phyloP scores from a whole-genome alignment of 2,797 vertebrate genomes.

The Ctenopoma multispine region DNA sequence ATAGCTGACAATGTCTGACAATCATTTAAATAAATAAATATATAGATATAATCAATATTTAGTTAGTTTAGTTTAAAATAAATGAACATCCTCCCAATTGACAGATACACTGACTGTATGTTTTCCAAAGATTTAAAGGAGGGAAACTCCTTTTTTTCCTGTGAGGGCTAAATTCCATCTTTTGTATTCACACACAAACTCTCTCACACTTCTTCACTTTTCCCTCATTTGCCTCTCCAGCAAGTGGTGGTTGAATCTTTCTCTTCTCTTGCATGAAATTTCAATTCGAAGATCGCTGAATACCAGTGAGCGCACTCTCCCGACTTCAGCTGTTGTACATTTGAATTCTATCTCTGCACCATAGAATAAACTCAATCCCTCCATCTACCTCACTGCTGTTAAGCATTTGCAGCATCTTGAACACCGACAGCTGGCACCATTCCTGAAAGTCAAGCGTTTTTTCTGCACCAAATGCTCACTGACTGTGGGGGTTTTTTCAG shows the following conservation, averaged over 20 bases:
- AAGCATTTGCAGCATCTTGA: not conserved
- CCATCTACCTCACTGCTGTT: slow-evolving; percentile 24
- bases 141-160: too few species aligned
- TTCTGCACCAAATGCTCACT: slow-evolving; percentile 10
- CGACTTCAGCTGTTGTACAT: slow-evolving; percentile 3
- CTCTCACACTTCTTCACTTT: not conserved
- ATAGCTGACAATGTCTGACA: not conserved
- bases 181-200: not conserved
- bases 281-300: not conserved
- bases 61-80: too few species aligned
- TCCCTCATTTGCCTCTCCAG: not conserved
- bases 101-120: too few species aligned
- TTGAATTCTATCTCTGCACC: slow-evolving; percentile 27
- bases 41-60: too few species aligned
- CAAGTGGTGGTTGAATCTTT: not conserved
- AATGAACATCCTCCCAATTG: too few species aligned
- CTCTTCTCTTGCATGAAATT: slow-evolving; percentile 11
- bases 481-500: slow-evolving; percentile 3
- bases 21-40: too few species aligned
- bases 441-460: slow-evolving; percentile 22
- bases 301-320: not conserved
- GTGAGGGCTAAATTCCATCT: not conserved
- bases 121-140: not conserved
- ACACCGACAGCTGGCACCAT: slow-evolving; percentile 11
- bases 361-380: slow-evolving; percentile 15